Conservation (phyloP, 1,140 invertebrate genomes). For the Drosophila sechellia region DNA sequence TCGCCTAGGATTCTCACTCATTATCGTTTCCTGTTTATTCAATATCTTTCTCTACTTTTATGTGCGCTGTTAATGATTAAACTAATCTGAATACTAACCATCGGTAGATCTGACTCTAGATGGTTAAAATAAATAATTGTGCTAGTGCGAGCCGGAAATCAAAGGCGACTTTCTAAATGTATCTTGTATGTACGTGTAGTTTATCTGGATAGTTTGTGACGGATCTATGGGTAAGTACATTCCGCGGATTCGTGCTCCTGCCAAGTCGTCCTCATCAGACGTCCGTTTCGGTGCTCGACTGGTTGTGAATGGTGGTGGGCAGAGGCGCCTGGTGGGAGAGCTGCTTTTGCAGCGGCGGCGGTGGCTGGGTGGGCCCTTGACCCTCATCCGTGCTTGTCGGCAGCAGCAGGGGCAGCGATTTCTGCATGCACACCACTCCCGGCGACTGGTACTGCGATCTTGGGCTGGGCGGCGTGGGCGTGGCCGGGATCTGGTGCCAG, state of each 20-base stretch:
- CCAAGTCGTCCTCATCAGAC: conserved; percentile 47
- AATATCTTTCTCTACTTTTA: too few relatives aligned
- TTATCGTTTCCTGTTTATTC: too few relatives aligned
- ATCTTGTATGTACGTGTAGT: not conserved
- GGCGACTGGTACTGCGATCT: conserved; percentile 68
- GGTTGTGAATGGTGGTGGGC: conserved; percentile 42
- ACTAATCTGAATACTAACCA: not conserved
- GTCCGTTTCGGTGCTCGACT: conserved; percentile 68
- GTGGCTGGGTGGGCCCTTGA: conserved; percentile 10
- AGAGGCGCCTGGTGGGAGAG: conserved; percentile 63
- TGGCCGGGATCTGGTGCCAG: conserved; percentile 80
- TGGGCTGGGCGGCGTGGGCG: conserved; percentile 72
- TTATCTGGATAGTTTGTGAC: conserved; percentile 27
- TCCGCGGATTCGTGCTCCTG: conserved; percentile 11
- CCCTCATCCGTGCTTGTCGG: conserved; percentile 37
- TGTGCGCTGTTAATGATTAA: not conserved
- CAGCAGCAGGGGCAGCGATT: conserved; percentile 46
- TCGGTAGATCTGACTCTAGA: not conserved
- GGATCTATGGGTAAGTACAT: conserved; percentile 42
- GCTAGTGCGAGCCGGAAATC: not conserved
- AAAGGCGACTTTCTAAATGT: conserved; percentile 7
- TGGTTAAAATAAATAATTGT: not conserved
- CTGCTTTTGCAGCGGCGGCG: conserved; percentile 60
- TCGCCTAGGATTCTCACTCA: not conserved
- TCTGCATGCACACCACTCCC: conserved; percentile 34